Percentiles rank a stretch among this genome's conserved stretches.
These are phyloP conservation scores for Galeopsomyia nigrocyanea DNA, from an alignment of 2,888 invertebrate genomes.

Conservation along the genomic window DNA sequence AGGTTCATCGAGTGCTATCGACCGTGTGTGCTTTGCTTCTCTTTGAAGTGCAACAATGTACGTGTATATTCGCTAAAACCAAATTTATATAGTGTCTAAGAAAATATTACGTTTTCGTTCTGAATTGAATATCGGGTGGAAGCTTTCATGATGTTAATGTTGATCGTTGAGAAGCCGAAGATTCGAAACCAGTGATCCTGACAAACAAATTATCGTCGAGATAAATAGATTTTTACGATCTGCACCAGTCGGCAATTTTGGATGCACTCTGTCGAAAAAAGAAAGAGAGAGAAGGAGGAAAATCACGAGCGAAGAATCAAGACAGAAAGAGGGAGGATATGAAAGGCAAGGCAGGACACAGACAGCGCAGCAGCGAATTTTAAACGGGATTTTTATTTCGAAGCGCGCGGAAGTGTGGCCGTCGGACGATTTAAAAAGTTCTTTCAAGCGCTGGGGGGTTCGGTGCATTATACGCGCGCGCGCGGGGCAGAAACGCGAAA, in stretches of 20 bases:
- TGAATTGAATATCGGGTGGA: no score
- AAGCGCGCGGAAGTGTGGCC: slow-evolving; percentile 14
- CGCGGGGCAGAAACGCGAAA: slow-evolving; percentile 47
- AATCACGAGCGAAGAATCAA: background rate
- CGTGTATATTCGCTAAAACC: no score
- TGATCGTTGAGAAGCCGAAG: no score
- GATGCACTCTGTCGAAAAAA: background rate
- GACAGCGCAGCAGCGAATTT: slow-evolving; percentile 27
- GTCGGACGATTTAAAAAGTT: slow-evolving; percentile 46
- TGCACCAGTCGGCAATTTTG: slow-evolving; percentile 24
- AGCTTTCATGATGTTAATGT: no score
- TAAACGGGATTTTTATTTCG: slow-evolving; percentile 43
- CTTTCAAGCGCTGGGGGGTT: slow-evolving; percentile 15
- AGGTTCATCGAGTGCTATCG: no score
- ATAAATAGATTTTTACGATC: slow-evolving; percentile 44
- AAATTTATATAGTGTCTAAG: background rate
- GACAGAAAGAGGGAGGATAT: background rate
- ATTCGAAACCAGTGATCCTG: no score
- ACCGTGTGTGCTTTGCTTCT: no score
- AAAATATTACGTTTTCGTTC: background rate
- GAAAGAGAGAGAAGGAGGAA: background rate
- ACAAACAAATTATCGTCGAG: background rate
- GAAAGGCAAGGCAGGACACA: background rate
- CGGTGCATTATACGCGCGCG: slow-evolving; percentile 36
- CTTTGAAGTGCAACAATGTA: no score